Evolutionary conservation across 2,113 vertebrate species (phyloP).

Genomic region (Nerophis ophidion): DNA sequence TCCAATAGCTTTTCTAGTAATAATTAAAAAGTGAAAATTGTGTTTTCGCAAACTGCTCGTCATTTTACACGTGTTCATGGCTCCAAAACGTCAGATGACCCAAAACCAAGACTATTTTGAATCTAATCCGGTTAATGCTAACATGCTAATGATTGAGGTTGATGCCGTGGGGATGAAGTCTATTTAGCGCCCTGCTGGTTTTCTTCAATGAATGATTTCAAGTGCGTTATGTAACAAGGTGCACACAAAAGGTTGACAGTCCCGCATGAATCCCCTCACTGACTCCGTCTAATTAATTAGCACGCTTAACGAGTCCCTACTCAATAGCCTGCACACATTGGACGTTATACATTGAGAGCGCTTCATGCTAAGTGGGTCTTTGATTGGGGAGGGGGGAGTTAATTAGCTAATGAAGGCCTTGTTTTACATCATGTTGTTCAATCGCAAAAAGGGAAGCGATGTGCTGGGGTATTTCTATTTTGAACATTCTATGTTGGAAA

Average conservation of each 20-base stretch:
- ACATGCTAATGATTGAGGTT: not conserved
- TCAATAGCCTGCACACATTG: slow-evolving; percentile 43
- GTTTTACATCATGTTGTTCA: not conserved
- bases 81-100: no score
- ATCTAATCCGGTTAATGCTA: no score
- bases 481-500: no score
- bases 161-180: not conserved
- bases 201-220: not conserved
- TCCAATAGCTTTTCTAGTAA: no score
- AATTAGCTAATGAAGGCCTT: slow-evolving; percentile 48
- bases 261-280: slow-evolving; percentile 8
- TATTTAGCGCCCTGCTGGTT: not conserved
- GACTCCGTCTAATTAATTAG: slow-evolving; percentile 53
- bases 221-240: not conserved
- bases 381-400: slow-evolving; percentile 44
- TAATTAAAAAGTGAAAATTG: no score
- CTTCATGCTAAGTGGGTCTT: slow-evolving; percentile 51
- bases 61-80: no score
- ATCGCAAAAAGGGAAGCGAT: no score
- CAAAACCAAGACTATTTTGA: no score
- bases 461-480: no score
- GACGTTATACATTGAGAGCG: slow-evolving; percentile 39
- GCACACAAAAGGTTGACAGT: slow-evolving; percentile 2
- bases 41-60: no score
- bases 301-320: slow-evolving; percentile 41